Evolutionary conservation across 2,888 invertebrate species (phyloP).

Genomic region (Anticlea derivata): DNA sequence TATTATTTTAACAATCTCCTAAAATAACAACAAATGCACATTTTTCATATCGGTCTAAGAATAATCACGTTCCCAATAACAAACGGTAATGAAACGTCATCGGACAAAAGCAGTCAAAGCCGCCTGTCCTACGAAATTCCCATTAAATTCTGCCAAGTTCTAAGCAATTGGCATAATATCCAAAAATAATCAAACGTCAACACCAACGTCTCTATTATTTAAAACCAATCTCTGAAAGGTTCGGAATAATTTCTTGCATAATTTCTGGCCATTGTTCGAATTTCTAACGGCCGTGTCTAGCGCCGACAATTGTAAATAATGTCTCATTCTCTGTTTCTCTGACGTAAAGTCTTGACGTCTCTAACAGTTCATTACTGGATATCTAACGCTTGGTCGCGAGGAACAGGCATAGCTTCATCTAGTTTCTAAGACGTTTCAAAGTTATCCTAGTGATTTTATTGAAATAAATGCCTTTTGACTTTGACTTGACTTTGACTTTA

Average conservation of each 20-base stretch:
- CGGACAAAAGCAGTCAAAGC: slow-evolving; percentile 4
- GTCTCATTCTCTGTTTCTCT: too few species aligned
- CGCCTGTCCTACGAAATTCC: slow-evolving; percentile 13
- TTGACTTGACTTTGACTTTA: too few species aligned
- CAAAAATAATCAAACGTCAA: slow-evolving; percentile 53
- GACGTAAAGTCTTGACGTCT: too few species aligned
- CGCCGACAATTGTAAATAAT: neutral
- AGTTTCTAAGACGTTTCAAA: too few species aligned
- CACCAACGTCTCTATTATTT: slow-evolving; percentile 49
- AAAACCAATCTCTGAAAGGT: slow-evolving; percentile 46
- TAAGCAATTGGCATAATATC: slow-evolving; percentile 49
- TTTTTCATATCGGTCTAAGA: too few species aligned
- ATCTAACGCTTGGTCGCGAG: too few species aligned
- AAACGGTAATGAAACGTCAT: slow-evolving; percentile 23
- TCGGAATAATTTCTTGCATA: slow-evolving; percentile 34
- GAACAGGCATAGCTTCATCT: too few species aligned
- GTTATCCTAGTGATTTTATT: too few species aligned
- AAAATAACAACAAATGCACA: too few species aligned
- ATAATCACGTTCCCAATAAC: slow-evolving; percentile 1
- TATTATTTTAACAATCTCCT: too few species aligned
- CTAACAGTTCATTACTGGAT: too few species aligned
- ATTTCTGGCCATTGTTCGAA: slow-evolving; percentile 16
- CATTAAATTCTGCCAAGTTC: slow-evolving; percentile 19
- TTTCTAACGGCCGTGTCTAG: slow-evolving; percentile 5
- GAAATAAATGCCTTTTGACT: too few species aligned